Evolutionary conservation across 2,113 vertebrate genomes (phyloP), one percentile per base, ranked within the genome.

Genomic region (Solea senegalensis): DNA sequence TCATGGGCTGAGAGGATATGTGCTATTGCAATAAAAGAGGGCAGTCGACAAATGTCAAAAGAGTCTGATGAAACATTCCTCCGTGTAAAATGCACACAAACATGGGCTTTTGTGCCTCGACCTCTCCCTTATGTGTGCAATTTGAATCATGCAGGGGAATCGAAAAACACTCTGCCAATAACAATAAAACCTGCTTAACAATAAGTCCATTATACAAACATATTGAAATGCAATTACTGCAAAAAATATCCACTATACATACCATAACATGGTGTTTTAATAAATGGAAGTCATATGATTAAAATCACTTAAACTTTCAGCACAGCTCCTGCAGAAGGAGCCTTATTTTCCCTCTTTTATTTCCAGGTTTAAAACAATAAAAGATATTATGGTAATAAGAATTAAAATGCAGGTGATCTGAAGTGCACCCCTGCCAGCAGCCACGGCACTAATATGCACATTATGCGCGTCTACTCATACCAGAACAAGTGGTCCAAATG

Each of bases 401-500:
- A 53, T 72, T 44, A 0, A 39, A 59, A 64, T 15, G 26, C 48
- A 76, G 58, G 64, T 76, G 54, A 69, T 55, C 48, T 68, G 2
- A 44, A 41, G 14, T 50, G 59, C 39, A 34, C 51, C 45, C 13
- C 14, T 46, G 39, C 65, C 69, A 73, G 50, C 54, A 49, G 48
- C 46, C 21, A 5, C 15, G 40, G 64, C 1, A 8, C 26, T 46
- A 39, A 65, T 39, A 60, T 60, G 34, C 74, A 45, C 74, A 73
- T 39, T 4, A 44, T 13, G 48, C 48, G 21, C 4, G 13, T 56
- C 49, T 6, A 77, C 46, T 69, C 59, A 63, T 43, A 34, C 51
- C 62, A 57, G 27, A 67, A 12, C 39, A 66, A 77, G 60, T 65
- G 74, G 43, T 61, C 43, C 51, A 46, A 56, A 73, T 41, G 39